Evolutionary conservation across 2,797 vertebrate species (phyloP), one percentile per base, ranked within the genome.

Genomic region (Poecile montanus): DNA sequence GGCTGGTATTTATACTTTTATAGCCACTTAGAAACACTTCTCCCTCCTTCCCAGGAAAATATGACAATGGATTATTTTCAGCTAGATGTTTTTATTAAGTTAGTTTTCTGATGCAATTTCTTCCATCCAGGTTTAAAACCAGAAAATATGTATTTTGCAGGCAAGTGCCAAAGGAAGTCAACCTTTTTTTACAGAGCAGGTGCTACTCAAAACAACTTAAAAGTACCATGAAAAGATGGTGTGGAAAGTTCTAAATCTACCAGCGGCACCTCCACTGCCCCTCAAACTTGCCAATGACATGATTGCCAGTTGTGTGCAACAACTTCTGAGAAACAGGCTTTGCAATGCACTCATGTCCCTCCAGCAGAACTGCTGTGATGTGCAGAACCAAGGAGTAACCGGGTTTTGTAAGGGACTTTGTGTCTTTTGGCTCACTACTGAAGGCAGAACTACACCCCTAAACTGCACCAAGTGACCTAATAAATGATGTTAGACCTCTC

Each of bases 1-100:
- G 81, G 50, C 65, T 68, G 44, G 67, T 58, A 91, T 82, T 93
- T 85, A 87, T 54, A 50, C 54, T 93, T 93, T 51, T 51, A 82
- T 16, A 82, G 54, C 7, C 71, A 86, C 77, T 86, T 78, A 61
- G 50, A 81, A 87, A 79, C 21, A 72, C 63, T 38, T 72, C 74
- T 78, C 30, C 14, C 38, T 91, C 53, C 38, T 22, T 77, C 25
- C 3, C 47, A 88, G 62, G 70, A 86, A 91, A 89, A 93, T 51
- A 81, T 53, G 40, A 80, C 66, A 84, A 86, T 17, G 5, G 13
- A 66, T 80, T 88, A 53, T 72, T 92, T 91, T 71, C 42, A 65
- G 26, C 65, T 75, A 89, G 7, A 78, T 75, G 6, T 72, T 94
- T 86, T 84, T 57, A 85, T 56, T 67, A 53, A 75, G 8, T 68